Evolutionary conservation across 2,113 vertebrate species (phyloP), one percentile per base, ranked within the genome.

Genomic region (Actenoides lindsayi): DNA sequence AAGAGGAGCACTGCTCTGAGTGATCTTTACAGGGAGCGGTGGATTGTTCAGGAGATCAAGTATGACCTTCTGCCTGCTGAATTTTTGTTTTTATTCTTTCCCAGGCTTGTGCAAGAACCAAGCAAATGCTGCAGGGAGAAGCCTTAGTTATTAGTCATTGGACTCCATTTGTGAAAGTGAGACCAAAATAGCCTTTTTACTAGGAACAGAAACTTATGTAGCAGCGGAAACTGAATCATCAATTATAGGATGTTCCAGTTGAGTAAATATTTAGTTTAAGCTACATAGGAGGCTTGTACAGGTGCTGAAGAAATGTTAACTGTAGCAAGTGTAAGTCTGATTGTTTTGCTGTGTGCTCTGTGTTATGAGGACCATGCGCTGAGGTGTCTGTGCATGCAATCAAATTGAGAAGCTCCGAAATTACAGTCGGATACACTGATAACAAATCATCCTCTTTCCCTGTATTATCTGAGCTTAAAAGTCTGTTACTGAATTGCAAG

Each of bases 231-330:
- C 42, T 75, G 83, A 75, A 79, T 81, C 73, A 71, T 70, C 64
- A 60, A 33, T 89, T 75, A 50, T 11, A 35, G 31, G 50, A n/a
- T 54, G 48, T 81, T 92, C 37, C 35, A 48, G 35, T 37, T 1
- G 4, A 75, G 87, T 92, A 93, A 93, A 94, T 95, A 79, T n/a
- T 94, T 82, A n/a, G 53, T 54, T 73, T 67, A 42, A 54, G 57
- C 16, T 39, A 12, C 0, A 0, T 5, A 59, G 68, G 60, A n/a
- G 83, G 60, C 60, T 62, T 39, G 18, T 62, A 4, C 33, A 60
- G 19, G 28, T 60, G 39, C 46, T 69, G 88, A 28, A 48, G 50
- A 77, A 70, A 62, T 30, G 18, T 54, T 80, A 48, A 35, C 44
- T 67, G 63, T 67, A 70, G 18, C 30, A 56, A 76, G 23, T 8